Evolutionary conservation across 2,113 vertebrate genomes (phyloP), one percentile per base, ranked within the genome.

Genomic region (Oreochromis niloticus): DNA sequence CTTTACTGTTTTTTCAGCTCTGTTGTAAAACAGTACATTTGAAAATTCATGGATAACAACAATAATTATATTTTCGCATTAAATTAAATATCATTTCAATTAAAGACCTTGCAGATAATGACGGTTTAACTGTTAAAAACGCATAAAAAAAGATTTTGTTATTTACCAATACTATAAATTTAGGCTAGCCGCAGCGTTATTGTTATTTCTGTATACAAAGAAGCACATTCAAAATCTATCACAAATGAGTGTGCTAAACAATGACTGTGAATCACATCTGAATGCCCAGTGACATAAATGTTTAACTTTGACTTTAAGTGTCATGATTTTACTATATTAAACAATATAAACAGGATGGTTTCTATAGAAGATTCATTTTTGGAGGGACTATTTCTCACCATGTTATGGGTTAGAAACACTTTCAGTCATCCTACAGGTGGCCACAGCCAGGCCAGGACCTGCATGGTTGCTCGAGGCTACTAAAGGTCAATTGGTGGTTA

Each of bases 401-500:
- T 57, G 80, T 78, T 80, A 83, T 78, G 85, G 89, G 90, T 93
- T 92, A 89, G 73, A 88, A 91, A 57, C 50, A 85, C 83, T 81
- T 41, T 86, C 5, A 56, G 16, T 48, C 27, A 46, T 73, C 2
- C 73, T 52, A 78, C 73, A 78, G 27, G 22, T 13, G 73, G 81
- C 43, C 27, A 48, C 79, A 79, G 88, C 32, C 9, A 52, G 84
- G 59, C 87, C 24, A 4, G n/a, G 88, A 82, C 86, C 54, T 86
- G 87, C 24, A 14, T 4, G 63, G 73, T 71, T 54, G 83, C 80
- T 54, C 6, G 2, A 61, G 83, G 91, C 71, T 84, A 88, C 80
- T 89, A 52, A 30, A 87, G 93, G 94, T 94, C 92, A 94, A 90
- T 48, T 80, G 87, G 54, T 87, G 85, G 89, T 90, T 93, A 90